Percentiles rank a stretch among this genome's conserved stretches.
Conservation (phyloP, 2,113 vertebrate species). For the Neoarius graeffei region DNA sequence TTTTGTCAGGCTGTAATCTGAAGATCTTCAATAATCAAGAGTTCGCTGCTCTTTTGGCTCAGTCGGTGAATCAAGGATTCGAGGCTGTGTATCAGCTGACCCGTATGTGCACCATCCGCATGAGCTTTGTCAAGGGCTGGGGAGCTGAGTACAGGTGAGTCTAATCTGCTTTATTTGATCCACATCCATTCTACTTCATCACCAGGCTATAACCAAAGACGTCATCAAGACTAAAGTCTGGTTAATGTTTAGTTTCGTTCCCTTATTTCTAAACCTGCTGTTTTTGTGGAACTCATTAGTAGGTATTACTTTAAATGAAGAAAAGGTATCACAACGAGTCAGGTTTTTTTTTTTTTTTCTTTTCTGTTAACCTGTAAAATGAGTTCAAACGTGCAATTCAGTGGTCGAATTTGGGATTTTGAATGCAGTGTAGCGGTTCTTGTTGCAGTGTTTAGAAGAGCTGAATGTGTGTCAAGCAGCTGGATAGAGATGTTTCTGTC, state of each 20-base stretch:
- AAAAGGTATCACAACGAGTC: not conserved
- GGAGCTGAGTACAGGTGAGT: conserved; percentile 96
- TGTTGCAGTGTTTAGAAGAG: not conserved
- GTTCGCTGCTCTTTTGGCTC: conserved; percentile 92
- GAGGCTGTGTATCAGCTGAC: conserved; percentile 98
- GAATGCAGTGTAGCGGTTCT: not conserved
- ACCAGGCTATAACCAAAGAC: not conserved
- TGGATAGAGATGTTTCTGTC: not conserved
- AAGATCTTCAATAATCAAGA: conserved; percentile 99
- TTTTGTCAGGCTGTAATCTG: conserved; percentile 87
- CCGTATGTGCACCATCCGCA: conserved; percentile 97
- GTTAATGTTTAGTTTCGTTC: not conserved
- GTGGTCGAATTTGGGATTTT: not conserved
- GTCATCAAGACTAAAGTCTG: not conserved
- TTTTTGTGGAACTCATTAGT: not conserved
- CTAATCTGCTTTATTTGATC: not conserved
- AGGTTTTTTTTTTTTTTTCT: no score
- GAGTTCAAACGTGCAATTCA: not conserved
- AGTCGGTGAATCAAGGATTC: conserved; percentile 98
- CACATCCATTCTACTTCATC: not conserved
- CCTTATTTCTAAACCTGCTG: not conserved
- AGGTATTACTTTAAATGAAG: not conserved
- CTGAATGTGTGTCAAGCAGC: not conserved
- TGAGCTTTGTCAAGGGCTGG: conserved; percentile 99
- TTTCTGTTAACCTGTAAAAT: conserved; percentile 6